These are phyloP conservation scores for Venusia cambrica DNA, from an alignment of 2,888 invertebrate species.

Conservation along the genomic window DNA sequence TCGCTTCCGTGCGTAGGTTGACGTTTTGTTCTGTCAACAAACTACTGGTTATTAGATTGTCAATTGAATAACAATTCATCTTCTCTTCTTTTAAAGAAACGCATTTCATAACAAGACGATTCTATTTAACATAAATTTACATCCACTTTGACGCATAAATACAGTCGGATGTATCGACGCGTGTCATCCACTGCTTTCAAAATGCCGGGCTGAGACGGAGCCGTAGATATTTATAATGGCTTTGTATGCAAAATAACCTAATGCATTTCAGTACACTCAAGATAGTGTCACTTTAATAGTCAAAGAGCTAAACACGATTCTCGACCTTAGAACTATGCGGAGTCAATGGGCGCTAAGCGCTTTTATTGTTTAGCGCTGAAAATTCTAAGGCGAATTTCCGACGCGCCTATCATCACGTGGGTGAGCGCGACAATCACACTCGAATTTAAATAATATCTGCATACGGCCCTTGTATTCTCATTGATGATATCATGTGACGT, in stretches of 20 bases:
- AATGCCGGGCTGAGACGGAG: conserved; percentile 56
- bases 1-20: conserved; percentile 19
- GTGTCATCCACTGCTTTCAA: conserved; percentile 72
- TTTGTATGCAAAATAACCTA: conserved; percentile 78
- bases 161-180: conserved; percentile 59
- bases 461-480: conserved; percentile 61
- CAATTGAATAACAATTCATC: conserved; percentile 36
- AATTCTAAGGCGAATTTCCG: conserved; percentile 43
- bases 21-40: conserved; percentile 30
- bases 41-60: conserved; percentile 39
- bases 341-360: conserved; percentile 41
- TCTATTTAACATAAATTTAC: conserved; percentile 69
- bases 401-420: conserved; percentile 47
- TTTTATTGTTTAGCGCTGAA: conserved; percentile 39
- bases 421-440: conserved; percentile 52
- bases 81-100: conserved; percentile 39
- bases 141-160: conserved; percentile 60
- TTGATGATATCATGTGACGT: conserved; percentile 62
- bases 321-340: conserved; percentile 49
- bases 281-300: conserved; percentile 55
- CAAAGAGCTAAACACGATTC: conserved; percentile 44
- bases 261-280: conserved; percentile 57
- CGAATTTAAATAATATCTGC: conserved; percentile 64
- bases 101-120: conserved; percentile 56
- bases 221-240: conserved; percentile 75